Evolutionary conservation across 2,888 invertebrate genomes (phyloP), one percentile per base, ranked within the genome.

Genomic region (Alviniconcha strummeri): DNA sequence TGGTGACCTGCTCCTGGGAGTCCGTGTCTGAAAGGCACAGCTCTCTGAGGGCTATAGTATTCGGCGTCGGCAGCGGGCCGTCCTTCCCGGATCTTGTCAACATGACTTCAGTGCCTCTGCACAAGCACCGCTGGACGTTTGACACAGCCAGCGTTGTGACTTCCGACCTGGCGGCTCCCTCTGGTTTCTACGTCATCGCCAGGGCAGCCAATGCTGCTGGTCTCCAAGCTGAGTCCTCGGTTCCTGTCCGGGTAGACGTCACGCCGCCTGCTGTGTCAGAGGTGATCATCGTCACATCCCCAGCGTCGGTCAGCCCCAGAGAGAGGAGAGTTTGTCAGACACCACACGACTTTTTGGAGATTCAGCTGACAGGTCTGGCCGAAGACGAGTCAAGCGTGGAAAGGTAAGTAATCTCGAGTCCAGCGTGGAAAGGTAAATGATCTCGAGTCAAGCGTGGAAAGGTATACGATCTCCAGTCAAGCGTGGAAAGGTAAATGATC

Each of bases 111-210:
- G 75, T 75, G 8, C 75, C 75, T 13, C 54, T 75, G 8, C 36
- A 75, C 36, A 52, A 9, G 36, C 36, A 17, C 15, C 54, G 36
- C 6, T 75, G 75, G 75, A 75, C 52, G 7, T 52, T 54, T 4
- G 54, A 75, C 75, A 7, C 36, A 1, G 52, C 8, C 7, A 9
- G 36, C 11, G 13, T 75, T 54, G 9, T 5, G n/a, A 75, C 8
- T 11, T 75, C 60, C 8, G 60, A 13, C 60, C 60, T 55, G 54
- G 13, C 75, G 9, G 75, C 15, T 7, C 15, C 8, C 36, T 19
- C 36, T 15, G 75, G 15, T 15, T 54, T 75, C 9, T 52, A 75
- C 75, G 75, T 75, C 75, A 75, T 75, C 11, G 75, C 75, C 7
- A 15, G 8, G 52, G 75, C 75, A 52, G 17, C 75, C 36, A 75